These are phyloP conservation scores for Chelon auratus DNA, from an alignment of 2,797 vertebrate species.

Conservation along the genomic window DNA sequence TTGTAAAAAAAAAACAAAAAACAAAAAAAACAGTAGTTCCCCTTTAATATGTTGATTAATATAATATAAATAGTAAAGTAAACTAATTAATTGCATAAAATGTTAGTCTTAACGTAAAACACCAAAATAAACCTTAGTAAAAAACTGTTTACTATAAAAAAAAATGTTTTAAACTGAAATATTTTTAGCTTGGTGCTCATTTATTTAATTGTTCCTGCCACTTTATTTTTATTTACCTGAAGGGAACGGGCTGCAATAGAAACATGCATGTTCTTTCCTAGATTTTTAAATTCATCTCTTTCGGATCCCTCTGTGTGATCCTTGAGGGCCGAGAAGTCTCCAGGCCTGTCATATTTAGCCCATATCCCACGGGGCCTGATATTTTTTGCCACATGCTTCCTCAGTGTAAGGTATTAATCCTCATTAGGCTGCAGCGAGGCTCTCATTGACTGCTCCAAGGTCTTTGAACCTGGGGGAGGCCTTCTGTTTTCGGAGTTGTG, in stretches of 20 bases:
- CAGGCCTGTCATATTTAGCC: constrained; percentile 77
- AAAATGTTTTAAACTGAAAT: too few relatives aligned
- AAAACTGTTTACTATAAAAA: too few relatives aligned
- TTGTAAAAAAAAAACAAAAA: too few relatives aligned
- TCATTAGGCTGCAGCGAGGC: constrained; percentile 81
- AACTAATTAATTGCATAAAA: too few relatives aligned
- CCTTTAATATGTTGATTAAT: too few relatives aligned
- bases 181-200: not conserved
- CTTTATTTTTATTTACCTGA: not conserved
- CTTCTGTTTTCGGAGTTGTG: constrained; percentile 57
- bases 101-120: too few relatives aligned
- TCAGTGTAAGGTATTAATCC: constrained; percentile 82
- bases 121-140: too few relatives aligned
- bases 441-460: constrained; percentile 79
- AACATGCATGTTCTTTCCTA: not conserved
- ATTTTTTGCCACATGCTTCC: constrained; percentile 78
- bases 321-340: constrained; percentile 59
- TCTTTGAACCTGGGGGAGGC: constrained; percentile 70
- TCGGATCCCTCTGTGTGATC: constrained; percentile 66
- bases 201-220: not conserved
- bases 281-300: not conserved
- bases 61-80: too few relatives aligned
- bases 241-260: not conserved
- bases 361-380: constrained; percentile 75
- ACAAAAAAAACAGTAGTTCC: too few relatives aligned